Evolutionary conservation across 1,140 invertebrate genomes (phyloP), one percentile per base, ranked within the genome.

Genomic region (Pentalonia nigronervosa): DNA sequence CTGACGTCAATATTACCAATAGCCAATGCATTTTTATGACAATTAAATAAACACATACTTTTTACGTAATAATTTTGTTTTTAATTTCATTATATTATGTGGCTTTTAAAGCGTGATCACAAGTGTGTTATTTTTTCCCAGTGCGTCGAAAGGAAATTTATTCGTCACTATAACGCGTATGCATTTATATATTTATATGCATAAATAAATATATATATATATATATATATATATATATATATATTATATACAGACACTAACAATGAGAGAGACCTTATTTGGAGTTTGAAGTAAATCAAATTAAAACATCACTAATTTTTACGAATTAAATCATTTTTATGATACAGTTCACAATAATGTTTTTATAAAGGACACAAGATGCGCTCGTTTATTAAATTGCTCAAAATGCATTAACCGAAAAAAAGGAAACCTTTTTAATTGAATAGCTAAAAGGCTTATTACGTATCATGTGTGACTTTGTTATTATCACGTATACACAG

Each of bases 341-440:
- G 48, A 56, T 56, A 89, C 87, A 47, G n/a, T 89, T 36, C 50
- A 56, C 48, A 36, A 89, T 89, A 56, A 89, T 53, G 34, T 36
- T 34, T 21, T 53, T 34, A n/a, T 36, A 87, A 89, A 34, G 88
- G 48, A 34, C 48, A 50, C 6, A 53, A 11, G 34, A 53, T 89
- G n/a, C 14, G 25, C 21, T 56, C 45, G 60, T 91, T 91, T 34
- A 91, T 91, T 91, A 76, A 89, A 89, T 89, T 56, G 88, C 53
- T 25, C 21, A 14, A 36, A 89, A 36, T 8, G 87, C 21, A n/a
- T 89, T 89, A n/a, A 53, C 87, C 87, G 3, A 21, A 48, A 88
- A 83, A 56, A 53, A 89, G 14, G 76, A 83, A 50, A 92, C 67
- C 67, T 50, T 92, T 92, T 83, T 84, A 92, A 83, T 92, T 92